Percentiles rank a stretch among this genome's conserved stretches.
Evolutionary conservation across 2,113 vertebrate species (phyloP).

Genomic region (Gorsachius goisagi): DNA sequence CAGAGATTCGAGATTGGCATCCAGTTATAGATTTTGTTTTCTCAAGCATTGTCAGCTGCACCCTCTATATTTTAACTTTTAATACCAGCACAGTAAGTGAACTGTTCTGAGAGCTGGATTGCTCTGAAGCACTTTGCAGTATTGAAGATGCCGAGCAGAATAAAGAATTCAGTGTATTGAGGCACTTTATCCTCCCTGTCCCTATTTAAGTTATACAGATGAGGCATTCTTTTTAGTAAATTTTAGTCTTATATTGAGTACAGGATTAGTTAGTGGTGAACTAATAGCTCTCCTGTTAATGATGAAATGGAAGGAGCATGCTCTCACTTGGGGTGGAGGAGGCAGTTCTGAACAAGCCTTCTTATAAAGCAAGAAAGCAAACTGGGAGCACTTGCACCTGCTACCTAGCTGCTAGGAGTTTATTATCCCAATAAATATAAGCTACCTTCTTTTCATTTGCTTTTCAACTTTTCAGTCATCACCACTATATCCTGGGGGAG

Average conservation of each 20-base stretch:
- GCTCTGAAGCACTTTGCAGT: background rate
- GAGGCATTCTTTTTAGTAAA: background rate
- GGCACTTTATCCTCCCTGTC: background rate
- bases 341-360: background rate
- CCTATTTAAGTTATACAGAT: background rate
- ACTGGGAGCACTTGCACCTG: background rate
- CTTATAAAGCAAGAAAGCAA: background rate
- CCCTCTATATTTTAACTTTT: slow-evolving; percentile 48
- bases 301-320: background rate
- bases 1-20: slow-evolving; percentile 27
- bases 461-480: background rate
- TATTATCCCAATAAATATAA: background rate
- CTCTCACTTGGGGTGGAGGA: background rate
- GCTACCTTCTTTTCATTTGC: background rate
- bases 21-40: slow-evolving; percentile 46
- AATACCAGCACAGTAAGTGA: background rate
- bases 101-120: background rate
- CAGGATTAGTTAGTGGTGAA: background rate
- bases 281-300: background rate
- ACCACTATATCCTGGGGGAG: background rate
- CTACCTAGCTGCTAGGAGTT: background rate
- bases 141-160: background rate
- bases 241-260: background rate
- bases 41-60: slow-evolving; percentile 5
- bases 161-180: background rate